phyloP scores from a whole-genome alignment of 1,140 invertebrate species.

The Papilio helenus region DNA sequence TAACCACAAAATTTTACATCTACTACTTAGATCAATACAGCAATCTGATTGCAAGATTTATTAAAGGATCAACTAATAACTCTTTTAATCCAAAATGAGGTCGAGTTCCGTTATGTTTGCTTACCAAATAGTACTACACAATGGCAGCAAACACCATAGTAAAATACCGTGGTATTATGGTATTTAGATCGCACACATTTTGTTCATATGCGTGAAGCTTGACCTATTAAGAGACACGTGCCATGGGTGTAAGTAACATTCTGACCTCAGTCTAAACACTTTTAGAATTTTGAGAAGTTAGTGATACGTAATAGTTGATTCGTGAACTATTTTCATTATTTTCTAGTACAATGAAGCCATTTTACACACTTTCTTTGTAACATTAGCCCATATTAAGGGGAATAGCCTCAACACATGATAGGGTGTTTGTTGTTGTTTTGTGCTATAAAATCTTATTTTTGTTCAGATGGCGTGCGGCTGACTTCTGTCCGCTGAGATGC shows the following conservation, averaged over 20 bases:
- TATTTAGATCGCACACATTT: constrained; percentile 26
- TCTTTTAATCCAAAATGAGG: not conserved
- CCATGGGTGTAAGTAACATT: not conserved
- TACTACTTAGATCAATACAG: too few relatives aligned
- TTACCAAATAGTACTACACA: constrained; percentile 32
- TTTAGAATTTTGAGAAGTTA: not conserved
- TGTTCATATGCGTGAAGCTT: constrained; percentile 32
- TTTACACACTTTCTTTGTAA: not conserved
- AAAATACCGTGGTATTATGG: constrained; percentile 10
- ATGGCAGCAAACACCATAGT: constrained; percentile 21
- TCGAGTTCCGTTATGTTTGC: constrained; percentile 28
- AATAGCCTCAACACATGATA: not conserved
- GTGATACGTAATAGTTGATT: not conserved
- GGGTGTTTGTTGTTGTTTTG: constrained; percentile 7
- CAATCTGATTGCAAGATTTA: not conserved
- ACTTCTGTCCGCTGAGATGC: constrained; percentile 90
- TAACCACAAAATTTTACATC: too few relatives aligned
- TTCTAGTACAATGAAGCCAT: not conserved
- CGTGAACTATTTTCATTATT: not conserved
- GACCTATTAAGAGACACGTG: constrained; percentile 23
- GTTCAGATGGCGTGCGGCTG: constrained; percentile 76
- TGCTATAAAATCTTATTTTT: not conserved
- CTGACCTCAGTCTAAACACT: not conserved
- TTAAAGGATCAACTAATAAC: not conserved
- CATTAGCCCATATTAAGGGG: not conserved